Evolutionary conservation across 30 jellyfish, hydroid and myxozoan species (phyloP).

Genomic region (Haliclystus octoradiatus): DNA sequence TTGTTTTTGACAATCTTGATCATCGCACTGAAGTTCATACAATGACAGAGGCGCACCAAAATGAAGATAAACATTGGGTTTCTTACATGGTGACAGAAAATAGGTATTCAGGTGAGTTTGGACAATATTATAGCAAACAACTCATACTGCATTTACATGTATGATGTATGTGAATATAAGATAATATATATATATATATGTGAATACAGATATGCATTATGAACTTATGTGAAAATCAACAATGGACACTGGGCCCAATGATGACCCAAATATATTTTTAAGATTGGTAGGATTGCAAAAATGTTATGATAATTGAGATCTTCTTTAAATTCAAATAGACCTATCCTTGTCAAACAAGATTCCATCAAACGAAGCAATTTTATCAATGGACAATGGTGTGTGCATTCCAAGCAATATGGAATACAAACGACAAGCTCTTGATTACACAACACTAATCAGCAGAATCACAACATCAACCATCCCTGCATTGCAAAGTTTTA

Average conservation of each 20-base stretch:
- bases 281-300: no score
- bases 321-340: no score
- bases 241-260: no score
- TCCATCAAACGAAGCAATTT: neutral
- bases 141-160: neutral
- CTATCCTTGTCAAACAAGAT: no score
- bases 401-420: neutral
- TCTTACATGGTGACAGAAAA: no score
- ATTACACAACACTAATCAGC: neutral
- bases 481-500: no score
- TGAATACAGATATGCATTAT: no score
- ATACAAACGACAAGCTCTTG: neutral
- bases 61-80: slow-evolving; percentile 21
- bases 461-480: neutral
- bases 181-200: no score
- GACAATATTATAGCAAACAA: neutral
- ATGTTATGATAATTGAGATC: neutral
- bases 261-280: no score
- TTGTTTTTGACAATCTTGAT: slow-evolving; percentile 7
- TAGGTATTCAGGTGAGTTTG: neutral
- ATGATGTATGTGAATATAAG: neutral
- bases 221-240: no score
- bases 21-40: slow-evolving; percentile 7
- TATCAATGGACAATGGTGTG: neutral
- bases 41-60: slow-evolving; percentile 23